Percentiles rank a stretch among this genome's conserved stretches.
Evolutionary conservation across 2,113 vertebrate genomes (phyloP).

Genomic region (Otis tarda): DNA sequence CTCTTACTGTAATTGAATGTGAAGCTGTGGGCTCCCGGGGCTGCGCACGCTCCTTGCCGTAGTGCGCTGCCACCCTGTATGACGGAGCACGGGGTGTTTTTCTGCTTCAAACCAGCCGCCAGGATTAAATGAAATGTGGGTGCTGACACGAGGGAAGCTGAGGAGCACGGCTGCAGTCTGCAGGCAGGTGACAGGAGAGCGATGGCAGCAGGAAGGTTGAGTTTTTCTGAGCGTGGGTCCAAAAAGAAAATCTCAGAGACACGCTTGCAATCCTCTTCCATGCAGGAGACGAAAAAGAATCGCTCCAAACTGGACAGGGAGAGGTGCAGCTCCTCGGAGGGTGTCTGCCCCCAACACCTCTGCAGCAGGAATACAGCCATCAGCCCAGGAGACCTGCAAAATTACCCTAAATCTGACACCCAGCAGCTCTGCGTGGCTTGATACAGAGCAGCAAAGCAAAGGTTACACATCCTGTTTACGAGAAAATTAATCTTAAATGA

Average conservation of each 20-base stretch:
- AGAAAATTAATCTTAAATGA: background rate
- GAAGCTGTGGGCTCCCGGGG: background rate
- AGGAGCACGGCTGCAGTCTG: background rate
- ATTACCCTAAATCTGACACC: background rate
- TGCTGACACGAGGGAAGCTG: background rate
- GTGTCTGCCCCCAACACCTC: background rate
- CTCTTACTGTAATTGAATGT: background rate
- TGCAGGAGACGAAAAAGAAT: background rate
- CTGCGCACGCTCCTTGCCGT: rapidly evolving
- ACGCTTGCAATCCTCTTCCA: rapidly evolving
- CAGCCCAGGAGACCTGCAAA: background rate
- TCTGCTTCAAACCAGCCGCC: background rate
- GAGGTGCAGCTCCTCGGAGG: background rate
- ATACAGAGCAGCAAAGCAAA: background rate
- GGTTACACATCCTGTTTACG: background rate
- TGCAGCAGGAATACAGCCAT: background rate
- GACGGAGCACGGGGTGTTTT: background rate
- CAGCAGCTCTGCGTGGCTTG: rapidly evolving
- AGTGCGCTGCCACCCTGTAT: background rate
- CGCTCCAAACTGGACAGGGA: background rate
- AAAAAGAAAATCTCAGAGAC: background rate
- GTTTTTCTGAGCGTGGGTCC: background rate
- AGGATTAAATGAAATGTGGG: rapidly evolving
- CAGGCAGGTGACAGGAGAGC: background rate
- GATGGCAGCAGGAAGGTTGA: background rate